Percentiles rank a stretch among this genome's conserved stretches.
Evolutionary conservation across 2,888 invertebrate species (phyloP).

Genomic region (Limnephilus marmoratus): DNA sequence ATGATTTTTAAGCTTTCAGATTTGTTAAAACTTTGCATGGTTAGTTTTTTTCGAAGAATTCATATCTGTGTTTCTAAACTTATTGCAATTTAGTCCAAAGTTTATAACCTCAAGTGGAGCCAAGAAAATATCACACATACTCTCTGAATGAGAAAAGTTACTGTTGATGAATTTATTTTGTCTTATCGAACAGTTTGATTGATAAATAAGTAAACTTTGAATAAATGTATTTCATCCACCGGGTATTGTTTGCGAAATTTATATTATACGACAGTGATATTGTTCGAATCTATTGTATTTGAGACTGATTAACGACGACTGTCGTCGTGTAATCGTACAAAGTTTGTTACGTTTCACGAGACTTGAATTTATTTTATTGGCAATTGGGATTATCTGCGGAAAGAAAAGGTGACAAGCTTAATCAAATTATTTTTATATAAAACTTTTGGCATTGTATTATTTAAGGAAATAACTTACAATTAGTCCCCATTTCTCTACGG

Average conservation of each 20-base stretch:
- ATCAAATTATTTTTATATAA: not conserved
- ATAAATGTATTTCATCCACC: not conserved
- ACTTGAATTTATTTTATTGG: not conserved
- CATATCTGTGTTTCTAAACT: not conserved
- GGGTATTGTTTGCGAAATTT: not conserved
- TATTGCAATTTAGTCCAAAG: not conserved
- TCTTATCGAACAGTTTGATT: not conserved
- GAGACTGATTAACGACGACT: not conserved
- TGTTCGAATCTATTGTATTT: not conserved
- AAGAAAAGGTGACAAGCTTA: not conserved
- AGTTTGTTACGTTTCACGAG: not conserved
- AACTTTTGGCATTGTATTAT: not conserved
- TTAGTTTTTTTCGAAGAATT: too few species aligned
- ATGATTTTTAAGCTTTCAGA: too few species aligned
- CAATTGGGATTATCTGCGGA: not conserved
- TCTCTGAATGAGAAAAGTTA: not conserved
- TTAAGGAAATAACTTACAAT: not conserved
- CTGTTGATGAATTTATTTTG: not conserved
- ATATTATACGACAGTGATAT: not conserved
- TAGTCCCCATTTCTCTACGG: not conserved
- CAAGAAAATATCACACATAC: not conserved
- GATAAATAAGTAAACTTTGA: not conserved
- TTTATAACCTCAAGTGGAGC: not conserved
- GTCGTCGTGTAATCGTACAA: not conserved
- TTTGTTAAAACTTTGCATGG: too few species aligned